Conservation (phyloP, 2,797 vertebrate species). For the Chelon labrosus region DNA sequence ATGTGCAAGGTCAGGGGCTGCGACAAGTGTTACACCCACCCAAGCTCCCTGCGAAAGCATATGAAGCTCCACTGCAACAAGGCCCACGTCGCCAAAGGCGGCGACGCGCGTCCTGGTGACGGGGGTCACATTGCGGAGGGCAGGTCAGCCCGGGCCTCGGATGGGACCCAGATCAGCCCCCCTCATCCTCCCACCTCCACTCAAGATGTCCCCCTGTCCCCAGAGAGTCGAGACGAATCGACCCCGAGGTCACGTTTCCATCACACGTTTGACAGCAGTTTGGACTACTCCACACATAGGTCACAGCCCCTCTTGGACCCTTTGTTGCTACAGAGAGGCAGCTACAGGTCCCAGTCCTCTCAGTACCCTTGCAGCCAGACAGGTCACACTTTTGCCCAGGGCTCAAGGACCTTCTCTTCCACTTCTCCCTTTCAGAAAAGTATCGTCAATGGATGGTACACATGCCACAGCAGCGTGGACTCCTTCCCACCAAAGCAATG, state of each 20-base stretch:
- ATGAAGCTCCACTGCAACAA: slow-evolving; percentile 87
- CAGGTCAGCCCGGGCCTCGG: slow-evolving; percentile 72
- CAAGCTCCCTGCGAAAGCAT: slow-evolving; percentile 80
- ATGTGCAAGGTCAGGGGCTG: slow-evolving; percentile 84
- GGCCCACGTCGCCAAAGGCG: slow-evolving; percentile 69
- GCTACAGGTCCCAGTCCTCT: slow-evolving; percentile 81
- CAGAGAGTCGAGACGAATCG: slow-evolving; percentile 80
- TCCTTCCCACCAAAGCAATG: slow-evolving; percentile 83
- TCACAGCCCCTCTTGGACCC: slow-evolving; percentile 84
- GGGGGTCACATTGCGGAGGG: slow-evolving; percentile 60
- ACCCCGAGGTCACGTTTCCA: slow-evolving; percentile 85
- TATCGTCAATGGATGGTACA: slow-evolving; percentile 86
- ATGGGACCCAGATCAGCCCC: slow-evolving; percentile 69
- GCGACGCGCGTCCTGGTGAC: slow-evolving; percentile 67
- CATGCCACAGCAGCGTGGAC: slow-evolving; percentile 85
- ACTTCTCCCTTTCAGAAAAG: slow-evolving; percentile 84
- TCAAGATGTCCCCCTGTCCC: slow-evolving; percentile 74
- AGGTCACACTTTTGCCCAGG: slow-evolving; percentile 78
- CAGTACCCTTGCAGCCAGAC: slow-evolving; percentile 82
- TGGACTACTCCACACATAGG: slow-evolving; percentile 85
- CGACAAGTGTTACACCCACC: slow-evolving; percentile 82
- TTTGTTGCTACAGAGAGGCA: slow-evolving; percentile 82
- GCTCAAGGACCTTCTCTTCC: slow-evolving; percentile 79
- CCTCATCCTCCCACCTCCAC: slow-evolving; percentile 60
- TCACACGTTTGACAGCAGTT: slow-evolving; percentile 84